Conservation (phyloP, 2,888 invertebrate genomes). For the Andrena bucephala region DNA sequence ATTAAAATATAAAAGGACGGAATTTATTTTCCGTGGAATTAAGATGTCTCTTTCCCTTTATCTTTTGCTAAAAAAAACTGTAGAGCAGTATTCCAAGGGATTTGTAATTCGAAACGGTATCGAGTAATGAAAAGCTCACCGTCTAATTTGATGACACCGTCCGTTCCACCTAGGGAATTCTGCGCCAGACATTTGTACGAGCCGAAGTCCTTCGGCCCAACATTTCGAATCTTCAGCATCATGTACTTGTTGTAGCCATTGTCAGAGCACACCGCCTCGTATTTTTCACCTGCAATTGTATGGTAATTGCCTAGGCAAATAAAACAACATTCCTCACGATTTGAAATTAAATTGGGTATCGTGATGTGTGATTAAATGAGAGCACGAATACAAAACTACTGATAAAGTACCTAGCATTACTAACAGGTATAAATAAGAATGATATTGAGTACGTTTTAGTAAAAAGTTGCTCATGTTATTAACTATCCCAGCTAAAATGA, state of each 20-base stretch:
- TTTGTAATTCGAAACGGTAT: background rate
- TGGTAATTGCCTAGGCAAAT: slow-evolving; percentile 82
- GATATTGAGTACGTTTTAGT: too few species aligned
- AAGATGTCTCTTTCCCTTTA: too few species aligned
- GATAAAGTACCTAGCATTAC: too few species aligned
- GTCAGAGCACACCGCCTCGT: slow-evolving; percentile 93
- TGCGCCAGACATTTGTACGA: slow-evolving; percentile 96
- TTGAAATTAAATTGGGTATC: background rate
- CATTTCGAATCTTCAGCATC: slow-evolving; percentile 94
- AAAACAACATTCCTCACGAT: slow-evolving; percentile 69
- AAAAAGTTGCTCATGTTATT: too few species aligned
- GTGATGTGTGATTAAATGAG: background rate
- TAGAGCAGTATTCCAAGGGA: background rate
- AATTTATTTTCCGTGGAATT: too few species aligned
- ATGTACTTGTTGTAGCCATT: slow-evolving; percentile 94
- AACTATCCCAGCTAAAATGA: too few species aligned
- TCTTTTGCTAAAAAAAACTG: too few species aligned
- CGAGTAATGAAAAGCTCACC: slow-evolving; percentile 86
- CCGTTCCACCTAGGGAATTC: slow-evolving; percentile 95
- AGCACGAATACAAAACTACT: too few species aligned
- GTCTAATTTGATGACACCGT: slow-evolving; percentile 95
- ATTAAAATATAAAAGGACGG: too few species aligned
- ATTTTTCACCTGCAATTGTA: slow-evolving; percentile 92
- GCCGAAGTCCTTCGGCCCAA: slow-evolving; percentile 92
- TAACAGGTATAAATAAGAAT: too few species aligned